Conservation (phyloP, 2,888 invertebrate species). For the Pantelozetes paolii region DNA sequence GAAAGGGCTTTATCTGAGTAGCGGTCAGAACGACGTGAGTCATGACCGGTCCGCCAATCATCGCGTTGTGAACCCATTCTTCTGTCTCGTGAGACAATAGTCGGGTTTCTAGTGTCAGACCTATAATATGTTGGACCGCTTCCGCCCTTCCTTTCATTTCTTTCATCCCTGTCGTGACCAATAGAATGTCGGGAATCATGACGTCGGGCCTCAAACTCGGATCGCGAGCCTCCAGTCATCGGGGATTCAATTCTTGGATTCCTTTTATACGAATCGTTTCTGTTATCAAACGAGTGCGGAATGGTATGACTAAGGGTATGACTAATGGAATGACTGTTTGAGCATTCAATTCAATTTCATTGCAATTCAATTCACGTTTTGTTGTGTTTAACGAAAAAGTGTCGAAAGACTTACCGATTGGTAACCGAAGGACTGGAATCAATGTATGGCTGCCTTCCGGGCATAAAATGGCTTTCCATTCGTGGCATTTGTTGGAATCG, state of each 20-base stretch:
- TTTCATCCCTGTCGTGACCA: slow-evolving; percentile 9
- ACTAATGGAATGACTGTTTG: slow-evolving; percentile 32
- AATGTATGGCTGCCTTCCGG: not conserved
- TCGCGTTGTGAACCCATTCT: slow-evolving; percentile 30
- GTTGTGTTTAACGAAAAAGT: too few relatives aligned
- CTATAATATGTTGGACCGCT: not conserved
- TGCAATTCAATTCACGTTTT: not conserved
- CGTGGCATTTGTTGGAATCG: slow-evolving; percentile 44
- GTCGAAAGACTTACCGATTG: slow-evolving; percentile 9
- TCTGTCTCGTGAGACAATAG: slow-evolving; percentile 30
- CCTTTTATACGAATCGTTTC: slow-evolving; percentile 9
- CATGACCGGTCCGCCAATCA: slow-evolving; percentile 36
- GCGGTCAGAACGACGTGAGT: slow-evolving; percentile 27
- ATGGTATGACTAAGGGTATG: too few relatives aligned
- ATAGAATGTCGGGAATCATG: slow-evolving; percentile 1
- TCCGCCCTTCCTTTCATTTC: too few relatives aligned
- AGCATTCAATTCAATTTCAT: slow-evolving; percentile 13
- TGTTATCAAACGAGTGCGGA: not conserved
- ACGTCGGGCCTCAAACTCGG: slow-evolving; percentile 8
- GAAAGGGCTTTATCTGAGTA: slow-evolving; percentile 29
- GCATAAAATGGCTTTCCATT: not conserved
- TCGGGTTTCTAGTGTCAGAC: not conserved
- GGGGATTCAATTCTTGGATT: slow-evolving; percentile 1
- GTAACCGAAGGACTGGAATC: not conserved
- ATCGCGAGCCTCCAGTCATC: not conserved